Conservation (phyloP, 2,113 vertebrate species). For the Abramis brama region DNA sequence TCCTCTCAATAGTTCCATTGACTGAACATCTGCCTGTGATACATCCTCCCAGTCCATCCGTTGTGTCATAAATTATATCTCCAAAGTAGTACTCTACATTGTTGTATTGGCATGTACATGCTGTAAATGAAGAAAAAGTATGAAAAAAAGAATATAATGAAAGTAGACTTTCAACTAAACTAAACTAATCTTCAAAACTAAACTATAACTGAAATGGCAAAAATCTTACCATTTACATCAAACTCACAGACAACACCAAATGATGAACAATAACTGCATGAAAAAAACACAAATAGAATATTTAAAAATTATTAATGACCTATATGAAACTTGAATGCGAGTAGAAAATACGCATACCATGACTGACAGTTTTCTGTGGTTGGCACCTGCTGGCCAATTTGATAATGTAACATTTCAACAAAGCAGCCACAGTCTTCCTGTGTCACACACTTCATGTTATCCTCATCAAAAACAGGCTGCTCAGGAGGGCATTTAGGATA, state of each 20-base stretch:
- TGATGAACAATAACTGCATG: conserved; percentile 70
- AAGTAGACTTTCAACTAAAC: neutral
- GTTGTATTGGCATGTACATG: conserved; percentile 80
- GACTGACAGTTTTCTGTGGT: conserved; percentile 78
- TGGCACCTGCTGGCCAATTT: conserved; percentile 68
- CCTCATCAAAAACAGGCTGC: conserved; percentile 87
- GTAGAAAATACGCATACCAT: conserved; percentile 78
- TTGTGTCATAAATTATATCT: conserved; percentile 82
- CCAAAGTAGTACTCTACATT: conserved; percentile 74
- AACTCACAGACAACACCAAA: conserved; percentile 64
- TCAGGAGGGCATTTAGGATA: conserved; percentile 86
- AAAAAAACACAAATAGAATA: conserved; percentile 24
- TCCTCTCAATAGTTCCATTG: conserved; percentile 76
- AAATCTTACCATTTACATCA: conserved; percentile 65
- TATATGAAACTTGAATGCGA: neutral
- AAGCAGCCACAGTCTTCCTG: conserved; percentile 79
- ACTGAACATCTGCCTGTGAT: conserved; percentile 79
- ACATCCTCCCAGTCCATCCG: conserved; percentile 84
- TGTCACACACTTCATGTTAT: conserved; percentile 84
- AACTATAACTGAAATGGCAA: neutral
- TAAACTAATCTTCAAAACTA: neutral
- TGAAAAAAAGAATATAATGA: neutral
- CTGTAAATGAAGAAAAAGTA: conserved; percentile 65
- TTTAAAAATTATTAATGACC: neutral
- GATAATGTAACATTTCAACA: conserved; percentile 76